Evolutionary conservation across 2,888 invertebrate species (phyloP), one percentile per base, ranked within the genome.

Genomic region (Helicoverpa assulta): DNA sequence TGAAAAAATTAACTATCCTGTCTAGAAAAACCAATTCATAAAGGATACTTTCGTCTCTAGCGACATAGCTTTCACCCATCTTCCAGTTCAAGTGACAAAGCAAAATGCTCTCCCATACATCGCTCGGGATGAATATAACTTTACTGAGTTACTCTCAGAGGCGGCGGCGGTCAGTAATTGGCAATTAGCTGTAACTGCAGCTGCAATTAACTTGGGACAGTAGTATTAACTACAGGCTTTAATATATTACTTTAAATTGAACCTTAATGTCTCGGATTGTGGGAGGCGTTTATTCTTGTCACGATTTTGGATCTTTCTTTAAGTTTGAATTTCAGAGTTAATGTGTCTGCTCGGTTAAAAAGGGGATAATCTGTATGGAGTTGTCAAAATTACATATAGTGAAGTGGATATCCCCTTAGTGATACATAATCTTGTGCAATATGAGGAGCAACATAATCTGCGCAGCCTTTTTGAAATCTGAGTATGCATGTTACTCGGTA

Each of bases 141-240:
- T 51, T 29, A 51, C 43, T 74, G 59, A 65, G 61, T 16, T 72
- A 59, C 52, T 57, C 40, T 73, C 52, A 53, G 37, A 74, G 70
- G 21, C 59, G 18, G 65, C 19, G 50, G 70, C 63, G 70, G 76
- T 74, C 61, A 21, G 69, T 81, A 78, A 81, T 83, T 78, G 82
- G 54, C 79, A 73, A 83, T 81, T 72, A 76, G 47, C 40, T 47
- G 63, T 76, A 72, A 76, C 72, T 74, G 76, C 67, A 63, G 65
- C 52, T 56, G 66, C 64, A 78, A 81, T 82, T 78, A 81, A 53
- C 67, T 61, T 12, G 12, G 58, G 26, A 55, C 19, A 53, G n/a
- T 58, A 43, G 26, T 37, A 66, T 66, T 71, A 67, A 55, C 61
- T 55, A 12, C 40, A 47, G 47, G 51, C 59, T 37, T 40, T 12